Base-by-base conservation (phyloP, 2,888 invertebrate species). In the Brachypalpus laphriformis region DNA sequence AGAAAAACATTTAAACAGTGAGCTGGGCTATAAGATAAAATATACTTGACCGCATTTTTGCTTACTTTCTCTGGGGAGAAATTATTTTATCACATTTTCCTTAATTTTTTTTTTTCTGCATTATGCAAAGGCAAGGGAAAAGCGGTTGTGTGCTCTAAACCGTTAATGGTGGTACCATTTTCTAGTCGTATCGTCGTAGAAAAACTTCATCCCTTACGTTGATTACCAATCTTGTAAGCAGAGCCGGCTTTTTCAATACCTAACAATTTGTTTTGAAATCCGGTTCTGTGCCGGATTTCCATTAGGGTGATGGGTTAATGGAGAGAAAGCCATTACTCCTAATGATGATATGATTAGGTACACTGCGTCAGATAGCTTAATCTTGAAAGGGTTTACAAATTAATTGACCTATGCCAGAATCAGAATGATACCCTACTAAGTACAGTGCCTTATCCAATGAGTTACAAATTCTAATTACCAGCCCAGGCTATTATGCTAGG, bases 31-130 rank as follows among this genome's bases (percentile, higher is more conserved):
- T 9, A 20, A 14, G 25, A 57, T 31, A 31, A 34, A 49, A 37
- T 7, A 71, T 25, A 72, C 71, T 59, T 61, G 71, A 61, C 71
- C 59, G 71, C 40, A 59, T 49, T 71, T 61, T 37, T 5, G 11
- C 22, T 37, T 14, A 66, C 51, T 37, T 34, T 22, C 20, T n/a
- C 20, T 16, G 22, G 14, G 3, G 8, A 18, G 14, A 25, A 51
- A 51, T 66, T 51, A 22, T 9, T 49, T 37, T 16, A 49, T 37
- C 14, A 8, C 57, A 40, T 49, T 22, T 49, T 28, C 25, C 6
- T 40, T 40, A 2, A 4, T n/a, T 40, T n/a, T n/a, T 40, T 40
- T 14, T 6, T 14, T 40, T 14, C n/a, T 7, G n/a, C n/a, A n/a
- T 34, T 3, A 40, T 40, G 14, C 6, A 2, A 9, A 45, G 18